Percentiles rank a stretch among this genome's conserved stretches.
Conservation (phyloP, 2,888 invertebrate species). For the Zhengitettix transpicula region DNA sequence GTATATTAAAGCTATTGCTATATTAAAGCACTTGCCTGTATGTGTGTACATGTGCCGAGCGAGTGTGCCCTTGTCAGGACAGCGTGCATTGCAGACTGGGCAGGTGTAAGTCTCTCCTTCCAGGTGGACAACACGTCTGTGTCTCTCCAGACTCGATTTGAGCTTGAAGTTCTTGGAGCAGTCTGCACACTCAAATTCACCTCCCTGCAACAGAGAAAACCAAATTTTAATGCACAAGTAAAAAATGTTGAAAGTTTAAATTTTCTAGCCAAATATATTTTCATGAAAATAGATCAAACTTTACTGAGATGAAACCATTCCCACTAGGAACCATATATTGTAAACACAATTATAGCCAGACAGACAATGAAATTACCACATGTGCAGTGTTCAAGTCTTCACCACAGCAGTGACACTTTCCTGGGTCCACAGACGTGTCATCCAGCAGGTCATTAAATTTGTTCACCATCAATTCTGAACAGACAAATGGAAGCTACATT, state of each 20-base stretch:
- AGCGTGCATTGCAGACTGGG: constrained; percentile 45
- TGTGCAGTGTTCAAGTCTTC: constrained; percentile 38
- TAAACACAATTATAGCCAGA: not conserved
- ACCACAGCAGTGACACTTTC: constrained; percentile 38
- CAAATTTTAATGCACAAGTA: too few relatives aligned
- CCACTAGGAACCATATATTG: not conserved
- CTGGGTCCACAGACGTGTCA: constrained; percentile 14
- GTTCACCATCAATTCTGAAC: constrained; percentile 12
- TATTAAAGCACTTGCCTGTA: constrained; percentile 25
- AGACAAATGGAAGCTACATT: not conserved
- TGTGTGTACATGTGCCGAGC: constrained; percentile 50
- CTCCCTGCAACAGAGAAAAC: constrained; percentile 23
- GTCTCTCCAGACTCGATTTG: constrained; percentile 44
- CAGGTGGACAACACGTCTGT: constrained; percentile 52
- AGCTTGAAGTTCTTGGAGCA: constrained; percentile 61
- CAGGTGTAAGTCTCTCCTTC: constrained; percentile 43
- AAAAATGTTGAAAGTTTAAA: too few relatives aligned
- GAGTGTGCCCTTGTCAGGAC: constrained; percentile 42
- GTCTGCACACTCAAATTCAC: constrained; percentile 34
- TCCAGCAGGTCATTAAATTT: constrained; percentile 14
- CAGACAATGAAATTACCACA: constrained; percentile 22
- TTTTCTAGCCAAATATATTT: too few relatives aligned
- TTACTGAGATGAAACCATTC: too few relatives aligned
- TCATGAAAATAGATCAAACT: too few relatives aligned
- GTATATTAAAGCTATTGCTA: too few relatives aligned